Evolutionary conservation across 1,140 invertebrate genomes (phyloP).

Genomic region (Tachypleus tridentatus): DNA sequence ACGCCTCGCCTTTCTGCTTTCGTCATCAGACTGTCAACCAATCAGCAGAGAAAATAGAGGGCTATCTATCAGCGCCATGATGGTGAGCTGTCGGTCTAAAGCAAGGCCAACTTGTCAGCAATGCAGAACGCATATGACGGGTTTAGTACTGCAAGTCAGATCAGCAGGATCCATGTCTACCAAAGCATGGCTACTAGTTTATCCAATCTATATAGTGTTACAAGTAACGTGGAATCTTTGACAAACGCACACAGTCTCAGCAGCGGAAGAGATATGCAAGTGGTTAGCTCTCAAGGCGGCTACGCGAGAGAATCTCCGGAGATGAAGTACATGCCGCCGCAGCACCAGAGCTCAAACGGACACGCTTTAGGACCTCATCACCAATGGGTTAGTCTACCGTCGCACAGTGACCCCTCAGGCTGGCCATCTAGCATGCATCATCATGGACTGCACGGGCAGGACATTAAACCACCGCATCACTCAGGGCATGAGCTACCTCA

Average conservation of each 20-base stretch:
- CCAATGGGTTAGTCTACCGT: conserved; percentile 48
- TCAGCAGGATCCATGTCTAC: too few relatives aligned
- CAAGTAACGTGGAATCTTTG: conserved; percentile 13
- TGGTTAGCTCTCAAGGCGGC: conserved; percentile 41
- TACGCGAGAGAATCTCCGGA: conserved; percentile 55
- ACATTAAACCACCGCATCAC: conserved; percentile 34
- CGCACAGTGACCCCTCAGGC: conserved; percentile 51
- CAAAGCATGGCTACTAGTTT: conserved; percentile 25
- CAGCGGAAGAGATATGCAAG: conserved; percentile 23
- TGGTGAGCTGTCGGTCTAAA: too few relatives aligned
- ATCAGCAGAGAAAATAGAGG: too few relatives aligned
- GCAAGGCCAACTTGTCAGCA: too few relatives aligned
- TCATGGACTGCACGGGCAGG: conserved; percentile 26
- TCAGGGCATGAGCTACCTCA: conserved; percentile 30
- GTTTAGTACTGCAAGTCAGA: too few relatives aligned
- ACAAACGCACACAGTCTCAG: background rate
- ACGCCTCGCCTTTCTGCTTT: too few relatives aligned
- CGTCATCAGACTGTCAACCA: too few relatives aligned
- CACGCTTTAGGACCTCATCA: conserved; percentile 46
- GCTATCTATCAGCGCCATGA: too few relatives aligned
- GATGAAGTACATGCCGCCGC: conserved; percentile 83
- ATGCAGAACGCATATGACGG: too few relatives aligned
- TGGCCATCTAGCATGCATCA: conserved; percentile 44
- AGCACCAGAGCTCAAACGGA: conserved; percentile 55
- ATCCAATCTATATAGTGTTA: conserved; percentile 21